A percentile compares a stretch with the other conserved stretches of the same genome.
phyloP scores from a whole-genome alignment of 1,140 invertebrate species.

The Cyphomyrmex costatus region DNA sequence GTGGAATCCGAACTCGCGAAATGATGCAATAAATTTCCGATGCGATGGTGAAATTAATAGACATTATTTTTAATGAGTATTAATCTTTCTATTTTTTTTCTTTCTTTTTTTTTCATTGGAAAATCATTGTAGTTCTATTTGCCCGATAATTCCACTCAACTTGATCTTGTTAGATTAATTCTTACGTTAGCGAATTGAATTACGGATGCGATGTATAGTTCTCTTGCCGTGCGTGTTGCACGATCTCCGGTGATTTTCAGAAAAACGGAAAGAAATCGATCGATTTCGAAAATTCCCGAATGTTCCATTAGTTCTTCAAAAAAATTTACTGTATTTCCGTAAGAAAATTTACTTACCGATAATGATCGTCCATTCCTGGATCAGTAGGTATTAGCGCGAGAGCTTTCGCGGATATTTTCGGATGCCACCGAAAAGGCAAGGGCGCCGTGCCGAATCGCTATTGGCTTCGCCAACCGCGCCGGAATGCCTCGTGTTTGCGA shows the following conservation, averaged over 20 bases:
- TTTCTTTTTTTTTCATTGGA: too few species aligned
- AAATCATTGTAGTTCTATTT: neutral
- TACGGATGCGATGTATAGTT: neutral
- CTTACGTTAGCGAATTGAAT: neutral
- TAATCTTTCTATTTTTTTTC: neutral
- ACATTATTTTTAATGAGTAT: neutral
- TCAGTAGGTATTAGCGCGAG: conserved; percentile 34
- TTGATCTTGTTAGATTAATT: neutral
- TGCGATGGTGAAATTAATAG: neutral
- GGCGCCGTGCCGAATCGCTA: conserved; percentile 50
- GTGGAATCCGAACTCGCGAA: neutral
- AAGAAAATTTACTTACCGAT: neutral
- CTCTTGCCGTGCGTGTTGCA: neutral
- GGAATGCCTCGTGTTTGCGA: conserved; percentile 52
- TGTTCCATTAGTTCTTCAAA: neutral
- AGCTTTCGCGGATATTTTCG: conserved; percentile 62
- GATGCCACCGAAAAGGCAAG: conserved; percentile 65
- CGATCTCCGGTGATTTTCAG: neutral
- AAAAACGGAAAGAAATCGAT: neutral
- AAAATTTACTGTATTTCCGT: neutral
- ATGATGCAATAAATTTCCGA: neutral
- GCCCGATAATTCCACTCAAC: neutral
- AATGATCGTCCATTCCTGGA: neutral
- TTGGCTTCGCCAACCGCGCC: conserved; percentile 63
- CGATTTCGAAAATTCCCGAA: neutral